Conservation (phyloP, 2,797 vertebrate species). For the Coendou prehensilis region DNA sequence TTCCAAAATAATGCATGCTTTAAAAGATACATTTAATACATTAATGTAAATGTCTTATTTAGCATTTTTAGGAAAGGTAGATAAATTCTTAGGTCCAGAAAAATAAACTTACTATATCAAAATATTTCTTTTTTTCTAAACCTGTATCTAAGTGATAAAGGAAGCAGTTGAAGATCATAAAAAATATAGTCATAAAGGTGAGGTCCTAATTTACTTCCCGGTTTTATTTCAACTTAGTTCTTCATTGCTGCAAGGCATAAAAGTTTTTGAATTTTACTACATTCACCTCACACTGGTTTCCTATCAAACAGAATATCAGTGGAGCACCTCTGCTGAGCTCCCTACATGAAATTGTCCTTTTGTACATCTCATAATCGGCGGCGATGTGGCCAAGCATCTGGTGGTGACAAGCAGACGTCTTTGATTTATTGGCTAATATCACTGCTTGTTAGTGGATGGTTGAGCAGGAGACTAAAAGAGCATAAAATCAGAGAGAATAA, state of each 20-base stretch:
- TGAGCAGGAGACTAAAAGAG: constrained; percentile 92
- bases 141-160: constrained; percentile 65
- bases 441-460: constrained; percentile 94
- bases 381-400: constrained; percentile 95
- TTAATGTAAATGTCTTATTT: constrained; percentile 69
- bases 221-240: constrained; percentile 87
- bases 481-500: constrained; percentile 93
- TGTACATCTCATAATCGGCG: constrained; percentile 92
- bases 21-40: constrained; percentile 68
- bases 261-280: constrained; percentile 88
- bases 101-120: constrained; percentile 72
- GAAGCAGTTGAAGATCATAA: constrained; percentile 74
- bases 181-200: constrained; percentile 80
- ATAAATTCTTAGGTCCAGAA: constrained; percentile 56
- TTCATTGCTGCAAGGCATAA: constrained; percentile 84
- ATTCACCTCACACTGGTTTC: constrained; percentile 88
- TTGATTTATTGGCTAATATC: constrained; percentile 97
- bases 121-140: constrained; percentile 79
- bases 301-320: constrained; percentile 92
- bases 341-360: constrained; percentile 92
- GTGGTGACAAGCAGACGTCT: constrained; percentile 93
- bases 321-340: constrained; percentile 89
- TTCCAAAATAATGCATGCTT: constrained; percentile 73
- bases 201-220: constrained; percentile 86
- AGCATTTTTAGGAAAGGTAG: constrained; percentile 77